These are phyloP conservation scores for Trissolcus brochymenae DNA, from an alignment of 2,888 invertebrate genomes.

Conservation along the genomic window DNA sequence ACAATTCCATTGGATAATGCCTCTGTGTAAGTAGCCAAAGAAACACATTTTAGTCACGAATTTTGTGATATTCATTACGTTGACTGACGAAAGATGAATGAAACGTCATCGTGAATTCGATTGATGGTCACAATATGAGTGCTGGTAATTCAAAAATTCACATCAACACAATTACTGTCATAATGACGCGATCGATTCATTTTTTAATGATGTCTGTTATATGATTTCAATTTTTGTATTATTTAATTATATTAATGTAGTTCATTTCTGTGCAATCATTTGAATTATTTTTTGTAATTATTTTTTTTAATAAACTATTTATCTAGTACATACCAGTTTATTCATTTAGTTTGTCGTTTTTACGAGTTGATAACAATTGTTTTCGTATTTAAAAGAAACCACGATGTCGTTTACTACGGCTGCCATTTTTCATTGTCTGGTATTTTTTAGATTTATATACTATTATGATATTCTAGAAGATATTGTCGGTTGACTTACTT, in stretches of 20 bases:
- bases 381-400: conserved; percentile 6
- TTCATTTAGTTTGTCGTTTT: neutral
- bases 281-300: conserved; percentile 2
- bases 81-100: conserved; percentile 19
- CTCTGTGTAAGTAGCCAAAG: conserved; percentile 73
- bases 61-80: conserved; percentile 39
- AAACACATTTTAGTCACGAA: conserved; percentile 50
- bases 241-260: neutral
- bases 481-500: too few relatives aligned
- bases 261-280: neutral
- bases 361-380: neutral
- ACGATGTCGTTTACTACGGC: conserved; percentile 24
- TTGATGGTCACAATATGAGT: conserved; percentile 4
- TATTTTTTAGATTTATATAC: neutral
- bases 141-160: conserved; percentile 10
- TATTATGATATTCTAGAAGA: too few relatives aligned
- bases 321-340: neutral
- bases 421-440: conserved; percentile 23
- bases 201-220: neutral
- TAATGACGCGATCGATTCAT: too few relatives aligned
- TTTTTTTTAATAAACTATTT: neutral
- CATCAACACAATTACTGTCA: too few relatives aligned
- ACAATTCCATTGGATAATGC: conserved; percentile 74
- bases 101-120: conserved; percentile 39
- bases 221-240: conserved; percentile 1